phyloP scores from a whole-genome alignment of 2,797 vertebrate species.

The Okamejei kenojei region DNA sequence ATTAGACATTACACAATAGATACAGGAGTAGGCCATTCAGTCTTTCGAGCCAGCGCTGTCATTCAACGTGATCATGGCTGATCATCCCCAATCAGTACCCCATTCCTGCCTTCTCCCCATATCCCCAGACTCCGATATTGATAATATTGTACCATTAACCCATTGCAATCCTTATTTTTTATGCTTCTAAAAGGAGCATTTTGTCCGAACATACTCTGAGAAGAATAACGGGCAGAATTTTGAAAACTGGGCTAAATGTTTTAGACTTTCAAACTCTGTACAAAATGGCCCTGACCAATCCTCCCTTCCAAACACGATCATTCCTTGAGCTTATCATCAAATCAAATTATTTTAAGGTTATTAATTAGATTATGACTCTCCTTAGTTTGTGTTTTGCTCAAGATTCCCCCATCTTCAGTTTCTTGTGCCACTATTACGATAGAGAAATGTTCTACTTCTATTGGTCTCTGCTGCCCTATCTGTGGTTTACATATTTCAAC shows the following conservation, averaged over 20 bases:
- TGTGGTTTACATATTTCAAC: too few species aligned
- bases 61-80: too few species aligned
- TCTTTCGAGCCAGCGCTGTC: too few species aligned
- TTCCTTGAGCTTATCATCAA: neutral
- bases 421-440: too few species aligned
- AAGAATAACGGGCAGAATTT: neutral
- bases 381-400: neutral
- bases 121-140: neutral
- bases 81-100: too few species aligned
- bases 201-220: neutral
- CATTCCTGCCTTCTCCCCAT: too few species aligned
- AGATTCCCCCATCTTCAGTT: too few species aligned
- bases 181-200: neutral
- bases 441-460: too few species aligned
- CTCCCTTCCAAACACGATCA: neutral
- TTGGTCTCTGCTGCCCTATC: too few species aligned
- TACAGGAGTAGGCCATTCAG: too few species aligned
- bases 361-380: neutral
- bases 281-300: neutral
- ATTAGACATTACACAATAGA: too few species aligned
- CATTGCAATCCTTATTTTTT: neutral
- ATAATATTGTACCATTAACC: neutral
- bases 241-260: neutral
- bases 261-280: neutral
- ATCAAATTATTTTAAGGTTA: neutral